Conservation (phyloP, 2,888 invertebrate species). For the Apantesis nais region DNA sequence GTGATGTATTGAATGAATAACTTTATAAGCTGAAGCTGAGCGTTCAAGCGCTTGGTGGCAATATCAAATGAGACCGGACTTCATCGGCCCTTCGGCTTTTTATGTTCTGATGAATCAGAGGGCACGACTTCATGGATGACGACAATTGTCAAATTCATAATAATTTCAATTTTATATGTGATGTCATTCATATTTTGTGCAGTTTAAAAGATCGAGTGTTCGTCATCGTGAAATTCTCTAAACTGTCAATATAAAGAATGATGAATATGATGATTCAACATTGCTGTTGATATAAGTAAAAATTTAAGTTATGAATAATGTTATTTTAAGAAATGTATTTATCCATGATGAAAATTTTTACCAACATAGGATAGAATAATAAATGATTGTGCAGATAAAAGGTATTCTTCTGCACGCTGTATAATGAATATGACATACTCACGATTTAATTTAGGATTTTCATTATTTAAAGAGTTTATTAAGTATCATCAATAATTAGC, state of each 20-base stretch:
- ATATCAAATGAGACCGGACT: too few relatives aligned
- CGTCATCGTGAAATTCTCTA: neutral
- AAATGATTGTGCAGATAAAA: neutral
- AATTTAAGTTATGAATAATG: neutral
- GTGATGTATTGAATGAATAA: too few relatives aligned
- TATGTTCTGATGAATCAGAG: neutral
- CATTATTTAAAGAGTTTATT: neutral
- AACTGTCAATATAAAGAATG: neutral
- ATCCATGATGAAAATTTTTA: neutral
- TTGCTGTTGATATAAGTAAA: neutral
- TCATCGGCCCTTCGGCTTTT: neutral
- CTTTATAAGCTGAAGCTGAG: too few relatives aligned
- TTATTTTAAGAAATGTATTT: neutral
- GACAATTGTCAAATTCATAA: too few relatives aligned
- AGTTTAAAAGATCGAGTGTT: neutral
- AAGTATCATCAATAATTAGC: too few relatives aligned
- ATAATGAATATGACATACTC: neutral
- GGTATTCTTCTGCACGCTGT: neutral
- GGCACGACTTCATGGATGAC: too few relatives aligned
- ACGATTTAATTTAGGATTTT: neutral
- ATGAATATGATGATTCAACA: neutral
- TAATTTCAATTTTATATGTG: neutral
- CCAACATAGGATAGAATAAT: neutral
- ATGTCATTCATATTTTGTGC: neutral
- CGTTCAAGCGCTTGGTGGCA: too few relatives aligned